A percentile compares a stretch with the other conserved stretches of the same genome.
Conservation (phyloP, 1,140 invertebrate species). For the Copidosoma floridanum region DNA sequence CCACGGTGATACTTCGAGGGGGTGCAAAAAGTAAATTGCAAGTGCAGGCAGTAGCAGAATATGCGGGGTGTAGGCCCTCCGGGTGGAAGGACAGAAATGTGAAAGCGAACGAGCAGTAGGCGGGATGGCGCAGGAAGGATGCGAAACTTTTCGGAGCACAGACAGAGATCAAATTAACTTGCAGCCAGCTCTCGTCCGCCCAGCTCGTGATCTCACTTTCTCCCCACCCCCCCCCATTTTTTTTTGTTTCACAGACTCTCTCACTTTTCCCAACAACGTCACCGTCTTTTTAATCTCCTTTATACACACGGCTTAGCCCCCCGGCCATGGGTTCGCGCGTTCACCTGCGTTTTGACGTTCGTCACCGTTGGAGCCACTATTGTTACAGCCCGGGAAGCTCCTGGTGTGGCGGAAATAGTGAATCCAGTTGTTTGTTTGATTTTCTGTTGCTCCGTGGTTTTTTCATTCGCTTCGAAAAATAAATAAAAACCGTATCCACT, state of each 20-base stretch:
- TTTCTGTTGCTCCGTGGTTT: too few species aligned
- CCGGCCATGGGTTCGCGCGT: not conserved
- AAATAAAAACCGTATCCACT: too few species aligned
- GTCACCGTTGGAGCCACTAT: too few species aligned
- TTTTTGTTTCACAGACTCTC: conserved; percentile 1
- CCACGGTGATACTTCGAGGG: conserved; percentile 12
- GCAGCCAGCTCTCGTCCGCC: not conserved
- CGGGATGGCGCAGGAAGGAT: not conserved
- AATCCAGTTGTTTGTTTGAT: too few species aligned
- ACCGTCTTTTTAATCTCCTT: conserved; percentile 16
- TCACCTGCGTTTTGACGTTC: conserved; percentile 21
- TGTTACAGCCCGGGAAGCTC: too few species aligned
- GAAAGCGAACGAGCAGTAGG: not conserved
- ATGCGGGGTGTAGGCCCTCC: not conserved
- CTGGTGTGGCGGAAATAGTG: too few species aligned
- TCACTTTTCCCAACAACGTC: not conserved
- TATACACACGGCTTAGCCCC: conserved; percentile 3
- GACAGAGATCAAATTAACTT: conserved; percentile 30
- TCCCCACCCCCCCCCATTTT: not conserved
- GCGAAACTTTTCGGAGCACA: conserved; percentile 22
- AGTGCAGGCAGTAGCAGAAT: not conserved
- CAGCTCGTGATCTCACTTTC: not conserved
- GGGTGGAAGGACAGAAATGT: not conserved
- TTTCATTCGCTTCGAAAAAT: too few species aligned
- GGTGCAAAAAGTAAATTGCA: conserved; percentile 34